Evolutionary conservation across 2,888 invertebrate genomes (phyloP), one percentile per base, ranked within the genome.

Genomic region (Acrobasis repandana): DNA sequence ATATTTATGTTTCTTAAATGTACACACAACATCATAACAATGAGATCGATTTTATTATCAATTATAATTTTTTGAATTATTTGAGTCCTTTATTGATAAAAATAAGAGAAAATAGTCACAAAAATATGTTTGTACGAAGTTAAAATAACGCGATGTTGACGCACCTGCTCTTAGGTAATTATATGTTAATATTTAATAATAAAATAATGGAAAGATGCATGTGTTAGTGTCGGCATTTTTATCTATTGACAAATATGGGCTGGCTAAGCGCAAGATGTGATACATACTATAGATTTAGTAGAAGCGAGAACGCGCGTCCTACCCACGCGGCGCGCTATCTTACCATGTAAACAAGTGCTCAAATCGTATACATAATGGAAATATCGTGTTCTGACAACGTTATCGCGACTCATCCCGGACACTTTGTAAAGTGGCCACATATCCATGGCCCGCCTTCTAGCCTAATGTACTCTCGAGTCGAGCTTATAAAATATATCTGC

Each of bases 341-440:
- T 88, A 88, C 87, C 86, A 84, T 88, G 90, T 91, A 90, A 90
- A 91, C 87, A 88, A 87, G 86, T 85, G 85, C 87, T 92, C 89
- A 89, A 90, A 91, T 92, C 90, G 91, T 92, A 92, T 91, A 91
- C 91, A 88, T 92, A 91, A 92, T 92, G 92, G 91, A 89, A 91
- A 91, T 91, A 91, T 90, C 91, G 89, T 92, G 91, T 92, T 90
- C 89, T 86, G 89, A 90, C 89, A 89, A 88, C 88, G 89, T 85
- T 90, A 91, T 91, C 90, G 86, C 89, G 86, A 82, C 88, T 89
- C 92, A 87, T 90, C 89, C 89, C 85, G 89, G 88, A 88, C 91
- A 88, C 86, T 91, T 90, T 89, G 89, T 90, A 89, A 89, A 91
- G 90, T 90, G 90, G 86, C 83, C 86, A 82, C 85, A 85, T 81